A percentile compares a stretch with the other conserved stretches of the same genome.
These are phyloP conservation scores for Cyprinus carpio DNA, from an alignment of 2,113 vertebrate species.

Conservation along the genomic window DNA sequence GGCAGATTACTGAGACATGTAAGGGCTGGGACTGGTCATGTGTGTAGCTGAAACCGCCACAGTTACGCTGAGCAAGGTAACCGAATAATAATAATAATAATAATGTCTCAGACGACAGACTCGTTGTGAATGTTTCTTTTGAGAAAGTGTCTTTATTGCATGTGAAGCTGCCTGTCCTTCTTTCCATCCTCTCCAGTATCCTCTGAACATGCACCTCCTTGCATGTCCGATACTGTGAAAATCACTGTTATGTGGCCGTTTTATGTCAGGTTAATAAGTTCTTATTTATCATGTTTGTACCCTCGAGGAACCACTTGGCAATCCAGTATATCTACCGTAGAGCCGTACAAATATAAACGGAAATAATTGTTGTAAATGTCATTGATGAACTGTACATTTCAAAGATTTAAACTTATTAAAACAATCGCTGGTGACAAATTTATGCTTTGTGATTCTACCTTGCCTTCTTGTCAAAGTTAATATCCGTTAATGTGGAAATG, in stretches of 20 bases:
- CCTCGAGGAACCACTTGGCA: conserved; percentile 67
- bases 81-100: not conserved
- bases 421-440: conserved; percentile 68
- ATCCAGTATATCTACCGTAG: conserved; percentile 73
- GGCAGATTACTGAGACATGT: conserved; percentile 12
- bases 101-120: not conserved
- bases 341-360: conserved; percentile 72
- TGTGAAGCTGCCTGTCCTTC: conserved; percentile 44
- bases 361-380: conserved; percentile 80
- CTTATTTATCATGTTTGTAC: conserved; percentile 76
- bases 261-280: conserved; percentile 64
- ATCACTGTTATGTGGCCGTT: conserved; percentile 47
- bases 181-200: conserved; percentile 34
- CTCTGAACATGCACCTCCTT: conserved; percentile 49
- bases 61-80: not conserved
- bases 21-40: conserved; percentile 37
- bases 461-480: not conserved
- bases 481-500: not conserved
- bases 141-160: conserved; percentile 55
- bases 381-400: conserved; percentile 78
- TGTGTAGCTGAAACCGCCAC: conserved; percentile 27
- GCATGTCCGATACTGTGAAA: conserved; percentile 57
- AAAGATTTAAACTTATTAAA: conserved; percentile 74
- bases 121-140: conserved; percentile 51
- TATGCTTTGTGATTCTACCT: not conserved